Base-by-base conservation (phyloP, 2,113 vertebrate species). In the Phylloscopus trochilus region DNA sequence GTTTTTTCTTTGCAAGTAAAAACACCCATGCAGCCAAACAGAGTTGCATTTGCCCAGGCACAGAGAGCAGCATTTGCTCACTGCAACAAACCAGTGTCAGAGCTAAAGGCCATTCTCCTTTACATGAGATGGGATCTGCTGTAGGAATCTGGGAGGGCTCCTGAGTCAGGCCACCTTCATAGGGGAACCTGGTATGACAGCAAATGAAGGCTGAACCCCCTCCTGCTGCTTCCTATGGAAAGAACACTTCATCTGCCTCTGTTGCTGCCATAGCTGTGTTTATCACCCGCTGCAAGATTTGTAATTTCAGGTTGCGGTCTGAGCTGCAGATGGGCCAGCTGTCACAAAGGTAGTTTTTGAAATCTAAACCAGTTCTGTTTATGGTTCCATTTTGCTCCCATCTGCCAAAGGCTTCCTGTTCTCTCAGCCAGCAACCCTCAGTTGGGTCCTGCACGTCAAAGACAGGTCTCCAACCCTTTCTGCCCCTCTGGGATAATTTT, bases 361-460 rank as follows among this genome's bases (percentile, higher is more conserved):
- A 20, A 30, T 52, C 63, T 59, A 1, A n/a, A n/a, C 27, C 64
- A n/a, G 27, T 89, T 82, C 84, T 84, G 47, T 72, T 76, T 70
- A 24, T 6, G 8, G 52, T 39, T 89, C 39, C 33, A 6, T 43
- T 72, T 83, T 83, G 10, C 46, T 72, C 47, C 19, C 43, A n/a
- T 21, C 28, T 46, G 46, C 33, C 10, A 9, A 70, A 35, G 39
- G 58, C 47, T 84, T 92, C 77, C 15, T 52, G 39, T 77, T 67
- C 31, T 74, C 93, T 47, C 27, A 78, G 23, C 35, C 47, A 87
- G n/a, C 22, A 46, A 66, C 13, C 3, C 22, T 26, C 1, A 1
- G 9, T 0, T 43, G 31, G 37, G 35, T 49, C 41, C 8, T 0
- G 0, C 15, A 52, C 0, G 0, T 41, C 1, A 3, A 55, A 20